Evolutionary conservation across 2,888 invertebrate genomes (phyloP).

Genomic region (Polydrusus tereticollis): DNA sequence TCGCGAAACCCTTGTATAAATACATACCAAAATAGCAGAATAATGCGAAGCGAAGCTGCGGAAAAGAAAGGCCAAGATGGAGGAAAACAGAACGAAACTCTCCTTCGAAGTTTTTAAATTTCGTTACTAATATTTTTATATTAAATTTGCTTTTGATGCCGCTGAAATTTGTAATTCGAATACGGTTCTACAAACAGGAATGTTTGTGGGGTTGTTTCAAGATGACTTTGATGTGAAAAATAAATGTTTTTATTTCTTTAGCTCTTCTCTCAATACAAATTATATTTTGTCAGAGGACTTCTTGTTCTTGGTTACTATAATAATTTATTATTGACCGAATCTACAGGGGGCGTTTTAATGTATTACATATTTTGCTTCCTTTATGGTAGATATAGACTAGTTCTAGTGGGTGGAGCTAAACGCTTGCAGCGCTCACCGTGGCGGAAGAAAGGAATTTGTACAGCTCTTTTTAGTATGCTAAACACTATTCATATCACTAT

Average conservation of each 20-base stretch:
- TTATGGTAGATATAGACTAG: too few species aligned
- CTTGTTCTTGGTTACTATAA: too few species aligned
- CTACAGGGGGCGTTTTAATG: too few species aligned
- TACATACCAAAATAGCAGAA: constrained; percentile 61
- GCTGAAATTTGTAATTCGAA: constrained; percentile 37
- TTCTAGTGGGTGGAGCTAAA: too few species aligned
- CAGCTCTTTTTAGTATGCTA: too few species aligned
- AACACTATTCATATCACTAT: too few species aligned
- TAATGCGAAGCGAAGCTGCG: constrained; percentile 53
- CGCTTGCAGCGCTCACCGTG: too few species aligned
- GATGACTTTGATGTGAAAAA: constrained; percentile 16
- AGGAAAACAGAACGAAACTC: constrained; percentile 1
- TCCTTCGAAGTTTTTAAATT: constrained; percentile 23
- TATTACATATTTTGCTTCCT: too few species aligned
- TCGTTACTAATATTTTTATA: constrained; percentile 38
- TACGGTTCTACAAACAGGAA: constrained; percentile 21
- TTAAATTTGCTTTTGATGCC: constrained; percentile 39
- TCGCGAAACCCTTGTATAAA: constrained; percentile 59
- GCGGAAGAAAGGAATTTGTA: too few species aligned
- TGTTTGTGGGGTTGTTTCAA: constrained; percentile 25
- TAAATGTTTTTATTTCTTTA: constrained; percentile 13
- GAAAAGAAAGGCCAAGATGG: constrained; percentile 36
- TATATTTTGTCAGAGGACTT: too few species aligned
- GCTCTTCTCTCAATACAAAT: constrained; percentile 11
- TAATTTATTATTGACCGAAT: too few species aligned